Evolutionary conservation across 2,113 vertebrate species (phyloP), one percentile per base, ranked within the genome.

Genomic region (Abramis brama): DNA sequence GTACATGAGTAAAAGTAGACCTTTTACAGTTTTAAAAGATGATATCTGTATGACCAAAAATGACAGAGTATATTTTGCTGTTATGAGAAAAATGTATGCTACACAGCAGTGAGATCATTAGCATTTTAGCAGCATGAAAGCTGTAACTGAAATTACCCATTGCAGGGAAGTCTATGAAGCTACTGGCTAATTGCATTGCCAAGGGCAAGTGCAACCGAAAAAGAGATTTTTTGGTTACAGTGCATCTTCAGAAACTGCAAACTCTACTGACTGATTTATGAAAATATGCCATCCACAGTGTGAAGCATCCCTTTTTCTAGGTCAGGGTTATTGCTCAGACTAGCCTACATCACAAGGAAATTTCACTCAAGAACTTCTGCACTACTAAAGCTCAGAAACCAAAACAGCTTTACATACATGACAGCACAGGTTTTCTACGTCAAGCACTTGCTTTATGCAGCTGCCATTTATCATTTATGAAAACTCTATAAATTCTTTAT

Each of bases 161-260:
- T 79, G 74, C 85, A 73, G 21, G 12, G 25, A 82, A 52, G 59
- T 81, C 50, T 52, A 7, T 27, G 47, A 71, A 82, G 86, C 86
- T 79, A 85, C 62, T 85, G 87, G 79, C 66, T 91, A 87, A 90
- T 88, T 87, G 71, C 73, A 82, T 86, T 85, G 60, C 62, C 23
- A 30, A 78, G 47, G 64, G n/a, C 47, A 70, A 59, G 52, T 60
- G 19, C 23, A 73, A 74, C 50, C 3, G 64, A 36, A 50, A 70
- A 45, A 36, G 0, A 39, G 0, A 30, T 17, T n/a, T 33, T 62
- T 9, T 33, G 52, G 80, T 55, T 71, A 25, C 27, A 71, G 64
- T 71, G 52, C 50, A 59, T 57, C 57, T 60, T 47, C 25, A 64
- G 36, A 81, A 81, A 64, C 17, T 47, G 60, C 39, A 47, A 64